These are phyloP conservation scores for Syngnathus rostellatus DNA, from an alignment of 2,797 vertebrate species.

Conservation along the genomic window DNA sequence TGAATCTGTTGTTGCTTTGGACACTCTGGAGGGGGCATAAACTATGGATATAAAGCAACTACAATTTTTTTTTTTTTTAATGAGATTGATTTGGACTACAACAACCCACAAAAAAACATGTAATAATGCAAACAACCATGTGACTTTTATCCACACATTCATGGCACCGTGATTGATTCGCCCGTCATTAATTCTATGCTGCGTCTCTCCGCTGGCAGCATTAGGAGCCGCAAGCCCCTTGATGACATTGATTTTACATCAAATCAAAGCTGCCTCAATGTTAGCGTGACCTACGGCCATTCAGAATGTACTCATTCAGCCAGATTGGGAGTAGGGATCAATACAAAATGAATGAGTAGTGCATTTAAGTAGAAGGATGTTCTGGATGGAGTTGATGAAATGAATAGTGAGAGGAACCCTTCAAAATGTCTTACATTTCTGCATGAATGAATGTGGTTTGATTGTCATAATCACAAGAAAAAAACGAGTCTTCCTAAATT, in stretches of 20 bases:
- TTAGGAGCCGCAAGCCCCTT: conserved; percentile 31
- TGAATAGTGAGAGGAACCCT: conserved; percentile 2
- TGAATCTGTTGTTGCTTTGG: not conserved
- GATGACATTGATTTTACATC: conserved; percentile 53
- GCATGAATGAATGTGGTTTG: not conserved
- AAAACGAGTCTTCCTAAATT: too few species aligned
- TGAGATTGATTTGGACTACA: too few species aligned
- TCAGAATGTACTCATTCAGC: conserved; percentile 40
- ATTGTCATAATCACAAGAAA: too few species aligned
- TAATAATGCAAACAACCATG: not conserved
- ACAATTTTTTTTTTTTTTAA: too few species aligned
- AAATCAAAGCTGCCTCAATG: conserved; percentile 42
- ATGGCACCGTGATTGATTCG: conserved; percentile 20
- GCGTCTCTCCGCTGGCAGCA: conserved; percentile 9
- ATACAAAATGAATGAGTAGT: conserved; percentile 45
- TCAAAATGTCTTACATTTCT: too few species aligned
- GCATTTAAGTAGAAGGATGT: conserved; percentile 27
- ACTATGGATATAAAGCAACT: too few species aligned
- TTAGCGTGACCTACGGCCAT: conserved; percentile 15
- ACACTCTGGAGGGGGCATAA: not conserved
- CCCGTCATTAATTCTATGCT: conserved; percentile 16
- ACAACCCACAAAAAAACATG: too few species aligned
- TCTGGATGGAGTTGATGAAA: conserved; percentile 17
- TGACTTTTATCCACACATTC: conserved; percentile 17
- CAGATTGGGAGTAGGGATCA: conserved; percentile 35